phyloP scores from a whole-genome alignment of 2,113 vertebrate species.

The Scalopus aquaticus region DNA sequence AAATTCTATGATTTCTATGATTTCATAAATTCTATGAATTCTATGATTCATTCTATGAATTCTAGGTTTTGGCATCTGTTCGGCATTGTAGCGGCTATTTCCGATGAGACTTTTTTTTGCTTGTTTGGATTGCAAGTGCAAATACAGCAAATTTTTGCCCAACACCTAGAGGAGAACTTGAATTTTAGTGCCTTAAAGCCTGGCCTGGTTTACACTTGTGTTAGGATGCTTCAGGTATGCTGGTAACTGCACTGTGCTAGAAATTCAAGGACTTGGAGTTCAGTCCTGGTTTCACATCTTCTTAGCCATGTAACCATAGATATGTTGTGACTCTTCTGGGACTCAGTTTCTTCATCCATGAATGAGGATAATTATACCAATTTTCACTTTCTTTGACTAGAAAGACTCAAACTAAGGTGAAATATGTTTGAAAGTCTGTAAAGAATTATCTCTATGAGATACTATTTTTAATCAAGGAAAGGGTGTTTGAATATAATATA shows the following conservation, averaged over 20 bases:
- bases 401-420: not conserved
- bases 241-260: not conserved
- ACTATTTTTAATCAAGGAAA: constrained; percentile 34
- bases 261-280: not conserved
- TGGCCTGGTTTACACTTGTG: not conserved
- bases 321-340: not conserved
- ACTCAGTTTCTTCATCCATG: not conserved
- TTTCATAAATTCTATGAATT: not conserved
- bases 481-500: not conserved
- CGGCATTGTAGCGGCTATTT: not conserved
- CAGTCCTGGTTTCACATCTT: not conserved
- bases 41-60: no score
- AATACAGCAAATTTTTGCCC: not conserved
- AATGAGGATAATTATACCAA: not conserved
- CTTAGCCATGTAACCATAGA: not conserved
- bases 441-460: not conserved
- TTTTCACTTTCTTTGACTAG: not conserved
- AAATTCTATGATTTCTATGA: no score
- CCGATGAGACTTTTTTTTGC: not conserved
- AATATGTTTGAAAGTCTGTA: not conserved
- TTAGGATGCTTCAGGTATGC: fast-evolving
- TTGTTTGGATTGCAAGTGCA: no score
- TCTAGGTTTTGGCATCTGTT: not conserved
- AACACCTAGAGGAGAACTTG: not conserved
- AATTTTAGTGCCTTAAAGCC: not conserved